A percentile compares a stretch with the other conserved stretches of the same genome.
Conservation (phyloP, 2,888 invertebrate genomes). For the Machimus rusticus region DNA sequence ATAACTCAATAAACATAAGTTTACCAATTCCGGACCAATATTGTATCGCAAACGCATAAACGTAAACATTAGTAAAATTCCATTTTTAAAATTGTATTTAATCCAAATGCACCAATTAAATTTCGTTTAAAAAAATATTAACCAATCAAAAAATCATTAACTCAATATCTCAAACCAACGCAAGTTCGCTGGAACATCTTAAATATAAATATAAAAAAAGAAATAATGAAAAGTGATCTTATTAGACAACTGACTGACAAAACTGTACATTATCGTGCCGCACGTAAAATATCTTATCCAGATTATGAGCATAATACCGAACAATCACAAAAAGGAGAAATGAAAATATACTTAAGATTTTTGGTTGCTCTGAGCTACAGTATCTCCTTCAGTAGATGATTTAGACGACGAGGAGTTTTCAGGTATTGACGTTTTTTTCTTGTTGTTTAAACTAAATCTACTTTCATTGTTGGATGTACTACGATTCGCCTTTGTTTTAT, state of each 20-base stretch:
- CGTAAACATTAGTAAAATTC: neutral
- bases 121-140: neutral
- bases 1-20: neutral
- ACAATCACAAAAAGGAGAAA: slow-evolving; percentile 32
- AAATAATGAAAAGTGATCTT: neutral
- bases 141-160: neutral
- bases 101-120: neutral
- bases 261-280: neutral
- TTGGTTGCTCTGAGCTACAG: slow-evolving; percentile 13
- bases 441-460: slow-evolving; percentile 42
- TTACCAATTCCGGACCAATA: neutral
- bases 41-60: neutral
- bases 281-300: neutral
- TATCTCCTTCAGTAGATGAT: neutral
- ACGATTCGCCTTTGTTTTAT: slow-evolving; percentile 26
- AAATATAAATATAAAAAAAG: neutral
- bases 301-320: slow-evolving; percentile 18
- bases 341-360: slow-evolving; percentile 35
- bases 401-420: slow-evolving; percentile 9
- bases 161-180: neutral
- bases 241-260: neutral
- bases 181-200: neutral
- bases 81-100: neutral
- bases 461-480: slow-evolving; percentile 49
- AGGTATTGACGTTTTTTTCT: slow-evolving; percentile 29